Evolutionary conservation across 2,797 vertebrate genomes (phyloP).

Genomic region (Pangasius mekongensis): DNA sequence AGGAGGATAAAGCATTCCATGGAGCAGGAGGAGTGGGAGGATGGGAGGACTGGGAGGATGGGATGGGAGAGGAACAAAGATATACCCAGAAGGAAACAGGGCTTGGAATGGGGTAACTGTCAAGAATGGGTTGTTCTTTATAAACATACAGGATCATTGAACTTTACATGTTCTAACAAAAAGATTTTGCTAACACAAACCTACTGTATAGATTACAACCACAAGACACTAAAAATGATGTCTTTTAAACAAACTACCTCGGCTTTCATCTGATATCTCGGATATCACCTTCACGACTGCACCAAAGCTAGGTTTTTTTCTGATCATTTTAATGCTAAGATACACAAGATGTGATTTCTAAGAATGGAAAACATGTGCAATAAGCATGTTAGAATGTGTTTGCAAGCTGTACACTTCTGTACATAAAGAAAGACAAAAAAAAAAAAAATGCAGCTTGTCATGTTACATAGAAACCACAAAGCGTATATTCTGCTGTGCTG

Average conservation of each 20-base stretch:
- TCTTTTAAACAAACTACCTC: background rate
- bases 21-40: background rate
- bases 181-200: background rate
- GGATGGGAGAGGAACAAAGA: background rate
- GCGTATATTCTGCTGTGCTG: background rate
- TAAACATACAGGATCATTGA: background rate
- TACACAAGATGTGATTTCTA: background rate
- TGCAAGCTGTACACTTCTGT: background rate
- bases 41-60: conserved; percentile 12
- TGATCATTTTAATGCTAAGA: background rate
- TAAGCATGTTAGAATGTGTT: background rate
- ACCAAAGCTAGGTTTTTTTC: background rate
- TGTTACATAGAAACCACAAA: background rate
- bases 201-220: background rate
- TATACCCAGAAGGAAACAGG: background rate
- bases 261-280: background rate
- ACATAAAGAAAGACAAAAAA: background rate
- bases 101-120: background rate
- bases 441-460: background rate
- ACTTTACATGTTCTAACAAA: background rate
- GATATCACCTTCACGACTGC: background rate
- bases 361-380: background rate
- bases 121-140: background rate
- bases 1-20: conserved; percentile 51
- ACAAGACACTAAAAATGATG: background rate